Evolutionary conservation across 2,797 vertebrate species (phyloP), one percentile per base, ranked within the genome.

Genomic region (Sphenopsis melanotis): DNA sequence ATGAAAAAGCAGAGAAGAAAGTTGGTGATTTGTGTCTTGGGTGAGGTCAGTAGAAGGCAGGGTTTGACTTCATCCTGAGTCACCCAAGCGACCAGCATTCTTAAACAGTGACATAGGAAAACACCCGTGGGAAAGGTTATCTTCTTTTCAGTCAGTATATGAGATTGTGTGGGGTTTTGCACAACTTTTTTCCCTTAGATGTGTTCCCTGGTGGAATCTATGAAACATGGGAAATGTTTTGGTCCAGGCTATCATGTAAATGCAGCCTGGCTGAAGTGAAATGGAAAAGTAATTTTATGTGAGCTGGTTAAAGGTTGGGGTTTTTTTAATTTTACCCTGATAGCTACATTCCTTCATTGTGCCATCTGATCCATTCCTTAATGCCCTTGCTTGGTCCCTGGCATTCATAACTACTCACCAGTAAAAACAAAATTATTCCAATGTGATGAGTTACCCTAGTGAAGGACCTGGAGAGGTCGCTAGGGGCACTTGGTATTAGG

Each of bases 51-150:
- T 41, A 75, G 82, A 91, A 78, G 57, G 44, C 81, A 94, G 71
- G 60, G 55, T 76, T 90, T 94, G 87, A 90, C 66, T 75, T 89
- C 41, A 65, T 52, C 47, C 91, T 91, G 94, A 95, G 72, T 90
- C 95, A 93, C 61, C 50, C 17, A 11, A 91, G 70, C 6, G 0
- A 59, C 32, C 49, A 81, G 69, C 84, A 86, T 95, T 93, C 91
- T 91, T 86, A 26, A 89, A 83, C 56, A 78, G 46, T 96, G 91
- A 88, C 34, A 21, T 1, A 87, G 14, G 29, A 55, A 83, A 80
- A 75, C 27, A 65, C 29, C 34, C 15, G 15, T 59, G 44, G 61
- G 87, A 89, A 71, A 83, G 72, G 79, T 37, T 75, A 11, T 55
- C 56, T 57, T 56, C 46, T 69, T 75, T 79, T 90, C 81, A 52